Base-by-base conservation (phyloP, 2,888 invertebrate species). In the Drosophila neonasuta region DNA sequence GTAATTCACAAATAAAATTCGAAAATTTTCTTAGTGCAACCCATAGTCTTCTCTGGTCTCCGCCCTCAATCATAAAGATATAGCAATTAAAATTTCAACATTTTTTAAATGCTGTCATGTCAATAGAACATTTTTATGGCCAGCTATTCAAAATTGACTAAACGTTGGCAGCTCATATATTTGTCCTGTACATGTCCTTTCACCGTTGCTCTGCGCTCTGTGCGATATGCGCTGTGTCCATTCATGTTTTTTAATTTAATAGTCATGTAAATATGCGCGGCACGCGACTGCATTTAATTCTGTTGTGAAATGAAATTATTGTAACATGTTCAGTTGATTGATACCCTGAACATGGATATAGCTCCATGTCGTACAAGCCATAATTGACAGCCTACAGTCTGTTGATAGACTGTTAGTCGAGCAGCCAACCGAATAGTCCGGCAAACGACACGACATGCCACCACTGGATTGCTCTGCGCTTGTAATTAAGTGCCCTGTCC, bases 231-330 rank as follows among this genome's bases (percentile, higher is more conserved):
- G 10, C 54, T 61, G 50, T 62, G 68, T 77, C 45, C 78, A 71
- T 85, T 81, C 73, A 81, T 85, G 87, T 85, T 85, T 85, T 81
- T 87, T 83, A 85, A 82, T 81, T 86, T 81, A 86, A 86, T 81
- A 84, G 84, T 81, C 84, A 76, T 84, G 81, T 84, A 82, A 82
- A 80, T 67, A 81, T 66, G 65, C 41, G 6, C 20, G 67, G 69
- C 86, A 83, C 80, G 87, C 82, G 75, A 85, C 56, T 73, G 59
- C 85, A 87, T 85, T 85, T 85, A 74, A 84, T 84, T 83, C 52
- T 68, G 52, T 81, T 87, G 71, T 69, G 75, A 66, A 83, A 80
- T 69, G 61, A 50, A 85, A 80, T 85, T 79, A 77, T 72, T 87
- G 75, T 71, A 77, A 85, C 79, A 79, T 85, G 72, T 74, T 64